A percentile compares a stretch with the other conserved stretches of the same genome.
These are phyloP conservation scores for Lagria hirta DNA, from an alignment of 2,888 invertebrate species.

Conservation along the genomic window DNA sequence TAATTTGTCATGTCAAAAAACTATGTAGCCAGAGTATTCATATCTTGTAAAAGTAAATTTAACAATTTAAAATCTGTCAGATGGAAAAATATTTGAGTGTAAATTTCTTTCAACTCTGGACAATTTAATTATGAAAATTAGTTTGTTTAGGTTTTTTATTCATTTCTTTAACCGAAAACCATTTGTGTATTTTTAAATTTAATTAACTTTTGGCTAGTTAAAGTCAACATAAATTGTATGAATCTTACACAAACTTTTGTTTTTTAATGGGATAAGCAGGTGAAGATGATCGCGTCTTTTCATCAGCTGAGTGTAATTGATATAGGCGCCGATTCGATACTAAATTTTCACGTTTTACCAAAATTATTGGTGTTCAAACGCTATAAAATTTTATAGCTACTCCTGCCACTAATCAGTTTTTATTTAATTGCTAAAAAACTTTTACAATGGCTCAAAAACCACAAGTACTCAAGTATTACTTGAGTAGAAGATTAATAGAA, in stretches of 20 bases:
- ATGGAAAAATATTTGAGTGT: slow-evolving; percentile 9
- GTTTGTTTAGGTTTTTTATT: slow-evolving; percentile 20
- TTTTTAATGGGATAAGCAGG: slow-evolving; percentile 20
- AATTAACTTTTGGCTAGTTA: slow-evolving; percentile 29
- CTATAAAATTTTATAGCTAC: too few relatives aligned
- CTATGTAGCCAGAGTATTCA: not conserved
- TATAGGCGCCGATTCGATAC: slow-evolving; percentile 7
- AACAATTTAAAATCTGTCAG: slow-evolving; percentile 18
- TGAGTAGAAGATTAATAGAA: too few relatives aligned
- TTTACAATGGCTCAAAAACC: too few relatives aligned
- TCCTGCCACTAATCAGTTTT: too few relatives aligned
- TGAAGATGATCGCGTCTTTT: slow-evolving; percentile 10
- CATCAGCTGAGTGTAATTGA: slow-evolving; percentile 4
- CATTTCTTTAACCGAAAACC: slow-evolving; percentile 7
- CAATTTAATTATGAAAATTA: slow-evolving; percentile 29
- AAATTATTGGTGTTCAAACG: too few relatives aligned
- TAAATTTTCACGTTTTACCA: too few relatives aligned
- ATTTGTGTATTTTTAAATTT: slow-evolving; percentile 25
- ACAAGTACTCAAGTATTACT: too few relatives aligned
- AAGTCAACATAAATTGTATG: slow-evolving; percentile 27
- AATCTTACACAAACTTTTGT: slow-evolving; percentile 26
- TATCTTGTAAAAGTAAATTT: slow-evolving; percentile 4
- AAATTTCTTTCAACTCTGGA: slow-evolving; percentile 16
- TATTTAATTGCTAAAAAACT: too few relatives aligned
- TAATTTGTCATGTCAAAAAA: too few relatives aligned